Conservation (phyloP, 2,888 invertebrate species). For the Melanostoma scalare region DNA sequence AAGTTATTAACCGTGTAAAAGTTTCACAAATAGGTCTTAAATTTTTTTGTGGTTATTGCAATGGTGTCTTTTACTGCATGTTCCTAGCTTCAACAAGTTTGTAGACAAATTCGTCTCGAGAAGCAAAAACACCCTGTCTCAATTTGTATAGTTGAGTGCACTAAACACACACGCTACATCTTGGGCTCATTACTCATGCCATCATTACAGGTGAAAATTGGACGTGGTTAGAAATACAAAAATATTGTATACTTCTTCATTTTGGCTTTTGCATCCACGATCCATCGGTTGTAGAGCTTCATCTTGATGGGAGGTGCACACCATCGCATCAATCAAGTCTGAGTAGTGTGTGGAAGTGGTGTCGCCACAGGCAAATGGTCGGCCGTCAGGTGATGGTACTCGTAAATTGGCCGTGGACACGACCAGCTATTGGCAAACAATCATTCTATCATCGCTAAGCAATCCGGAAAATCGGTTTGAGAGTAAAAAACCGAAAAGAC, state of each 20-base stretch:
- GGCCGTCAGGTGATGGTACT: conserved; percentile 1
- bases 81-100: too few relatives aligned
- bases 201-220: conserved; percentile 53
- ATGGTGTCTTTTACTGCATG: too few relatives aligned
- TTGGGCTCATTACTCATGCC: conserved; percentile 45
- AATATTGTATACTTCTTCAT: conserved; percentile 13
- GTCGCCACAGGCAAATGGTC: conserved; percentile 33
- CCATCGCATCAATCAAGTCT: conserved; percentile 52
- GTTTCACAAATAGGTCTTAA: too few relatives aligned
- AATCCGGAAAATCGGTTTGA: background rate
- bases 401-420: conserved; percentile 29
- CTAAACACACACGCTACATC: conserved; percentile 2
- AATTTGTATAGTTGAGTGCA: background rate
- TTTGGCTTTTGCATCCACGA: conserved; percentile 26
- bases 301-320: conserved; percentile 53
- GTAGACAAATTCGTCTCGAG: too few relatives aligned
- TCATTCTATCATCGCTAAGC: conserved; percentile 24
- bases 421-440: conserved; percentile 48
- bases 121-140: background rate
- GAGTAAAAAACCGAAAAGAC: background rate
- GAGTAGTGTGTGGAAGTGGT: conserved; percentile 15
- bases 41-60: too few relatives aligned
- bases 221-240: conserved; percentile 37
- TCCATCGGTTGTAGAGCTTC: conserved; percentile 16
- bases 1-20: too few relatives aligned